Base-by-base conservation (phyloP, 2,797 vertebrate species). In the Chiloscyllium punctatum region DNA sequence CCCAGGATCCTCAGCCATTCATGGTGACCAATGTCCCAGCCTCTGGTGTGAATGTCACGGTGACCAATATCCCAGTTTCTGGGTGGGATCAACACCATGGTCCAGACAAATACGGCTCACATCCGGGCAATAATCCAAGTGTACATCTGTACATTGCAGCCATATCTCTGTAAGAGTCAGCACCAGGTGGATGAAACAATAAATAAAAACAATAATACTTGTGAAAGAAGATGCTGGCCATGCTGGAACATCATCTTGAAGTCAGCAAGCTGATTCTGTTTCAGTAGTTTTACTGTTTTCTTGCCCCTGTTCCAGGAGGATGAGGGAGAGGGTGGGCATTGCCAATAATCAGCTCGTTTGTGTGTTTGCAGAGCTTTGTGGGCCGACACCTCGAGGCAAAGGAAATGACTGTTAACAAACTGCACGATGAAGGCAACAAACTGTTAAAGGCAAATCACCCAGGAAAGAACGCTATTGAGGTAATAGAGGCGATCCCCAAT, bases 301-400 rank as follows among this genome's bases (percentile, higher is more conserved):
- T 11, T 62, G 0, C 7, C 57, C 57, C 57, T 62, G 57, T 11
- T 62, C 6, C 15, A 37, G 33, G 18, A 37, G 88, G 57, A 2
- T n/a, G 7, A n/a, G 88, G 33, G 57, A n/a, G 88, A 68, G 21
- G 11, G 5, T 69, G 37, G n/a, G 8, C 62, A 92, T 68, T 7
- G 42, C 37, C 2, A 37, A 8, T 84, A 25, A 62, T n/a, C 88
- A n/a, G 18, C 7, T 48, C n/a, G 27, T 2, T 25, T 51, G 30
- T 53, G 8, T 53, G 8, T 94, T 62, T 77, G 95, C 97, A 99
- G 98, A 99, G 98, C 96, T 99, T 99, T 96, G 99, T 99, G 96
- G 97, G 98, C 94, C 98, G 99, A 94, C 99, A 98, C 97, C 98
- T 99, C 96, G 99, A 99, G 97, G 97, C 98, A 96, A 99, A 99